Evolutionary conservation across 2,113 vertebrate genomes (phyloP).

Genomic region (Nothocercus julius): DNA sequence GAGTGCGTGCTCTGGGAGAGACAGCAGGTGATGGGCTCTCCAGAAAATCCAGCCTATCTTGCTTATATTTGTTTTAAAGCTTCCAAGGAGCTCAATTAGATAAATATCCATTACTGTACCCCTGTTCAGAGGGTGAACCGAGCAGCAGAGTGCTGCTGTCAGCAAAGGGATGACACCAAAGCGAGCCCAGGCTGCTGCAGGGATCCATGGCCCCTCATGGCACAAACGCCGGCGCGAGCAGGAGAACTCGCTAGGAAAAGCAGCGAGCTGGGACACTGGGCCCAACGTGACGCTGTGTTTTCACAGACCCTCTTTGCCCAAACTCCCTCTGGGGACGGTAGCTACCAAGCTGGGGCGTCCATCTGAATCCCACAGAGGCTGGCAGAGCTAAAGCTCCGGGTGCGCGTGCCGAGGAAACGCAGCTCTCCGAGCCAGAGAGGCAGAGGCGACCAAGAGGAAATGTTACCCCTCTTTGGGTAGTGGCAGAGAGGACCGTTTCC

Average conservation of each 20-base stretch:
- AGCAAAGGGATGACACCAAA: slow-evolving; percentile 16
- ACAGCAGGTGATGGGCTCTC: background rate
- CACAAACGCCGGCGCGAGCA: background rate
- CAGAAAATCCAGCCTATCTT: slow-evolving; percentile 15
- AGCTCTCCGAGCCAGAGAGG: background rate
- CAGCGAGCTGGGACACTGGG: background rate
- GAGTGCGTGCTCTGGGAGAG: slow-evolving; percentile 11
- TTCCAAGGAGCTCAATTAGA: slow-evolving; percentile 41
- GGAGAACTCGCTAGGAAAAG: background rate
- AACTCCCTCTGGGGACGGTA: background rate
- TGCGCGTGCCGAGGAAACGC: rapidly evolving
- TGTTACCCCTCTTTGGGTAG: background rate
- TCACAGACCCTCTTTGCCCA: background rate
- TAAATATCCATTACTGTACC: background rate
- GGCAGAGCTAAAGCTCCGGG: background rate
- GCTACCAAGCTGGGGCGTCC: background rate
- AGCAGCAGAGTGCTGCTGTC: background rate
- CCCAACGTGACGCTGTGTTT: rapidly evolving
- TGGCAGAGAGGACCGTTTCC: background rate
- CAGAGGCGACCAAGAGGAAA: background rate
- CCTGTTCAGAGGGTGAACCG: slow-evolving; percentile 3
- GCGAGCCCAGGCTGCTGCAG: background rate
- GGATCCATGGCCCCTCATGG: background rate
- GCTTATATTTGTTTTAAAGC: slow-evolving; percentile 34
- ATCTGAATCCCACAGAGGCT: background rate